A percentile compares a stretch with the other conserved stretches of the same genome.
Evolutionary conservation across 2,888 invertebrate species (phyloP).

Genomic region (Tenodera sinensis): DNA sequence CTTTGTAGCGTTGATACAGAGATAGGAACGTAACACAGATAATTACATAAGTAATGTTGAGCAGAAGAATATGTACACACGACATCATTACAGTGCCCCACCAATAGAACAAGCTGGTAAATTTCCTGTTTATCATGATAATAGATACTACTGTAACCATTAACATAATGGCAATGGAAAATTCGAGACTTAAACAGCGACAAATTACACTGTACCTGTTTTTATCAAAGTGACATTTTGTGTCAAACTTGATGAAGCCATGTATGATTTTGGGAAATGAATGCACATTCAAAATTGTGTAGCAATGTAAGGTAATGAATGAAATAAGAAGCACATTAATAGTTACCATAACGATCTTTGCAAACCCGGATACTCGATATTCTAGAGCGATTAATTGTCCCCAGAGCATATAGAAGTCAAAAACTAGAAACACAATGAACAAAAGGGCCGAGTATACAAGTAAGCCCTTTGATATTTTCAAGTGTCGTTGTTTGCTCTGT

Average conservation of each 20-base stretch:
- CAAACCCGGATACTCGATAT: background rate
- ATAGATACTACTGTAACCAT: background rate
- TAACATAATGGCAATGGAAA: background rate
- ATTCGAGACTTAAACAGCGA: background rate
- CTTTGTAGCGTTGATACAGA: background rate
- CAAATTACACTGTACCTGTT: background rate
- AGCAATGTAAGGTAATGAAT: background rate
- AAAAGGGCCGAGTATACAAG: background rate
- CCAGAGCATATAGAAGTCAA: background rate
- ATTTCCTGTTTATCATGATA: background rate
- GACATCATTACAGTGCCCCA: background rate
- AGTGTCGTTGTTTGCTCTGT: background rate
- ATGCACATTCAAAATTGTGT: background rate
- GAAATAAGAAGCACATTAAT: background rate
- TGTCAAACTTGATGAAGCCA: background rate
- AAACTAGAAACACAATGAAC: background rate
- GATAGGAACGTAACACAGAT: background rate
- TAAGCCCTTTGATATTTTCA: background rate
- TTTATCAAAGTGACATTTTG: background rate
- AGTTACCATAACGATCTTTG: background rate
- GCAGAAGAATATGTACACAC: background rate
- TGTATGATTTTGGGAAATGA: background rate
- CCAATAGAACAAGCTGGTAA: background rate
- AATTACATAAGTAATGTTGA: background rate
- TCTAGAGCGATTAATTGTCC: background rate